These are phyloP conservation scores for Melanotaenia maccullochi DNA, from an alignment of 2,797 vertebrate genomes.

Conservation along the genomic window DNA sequence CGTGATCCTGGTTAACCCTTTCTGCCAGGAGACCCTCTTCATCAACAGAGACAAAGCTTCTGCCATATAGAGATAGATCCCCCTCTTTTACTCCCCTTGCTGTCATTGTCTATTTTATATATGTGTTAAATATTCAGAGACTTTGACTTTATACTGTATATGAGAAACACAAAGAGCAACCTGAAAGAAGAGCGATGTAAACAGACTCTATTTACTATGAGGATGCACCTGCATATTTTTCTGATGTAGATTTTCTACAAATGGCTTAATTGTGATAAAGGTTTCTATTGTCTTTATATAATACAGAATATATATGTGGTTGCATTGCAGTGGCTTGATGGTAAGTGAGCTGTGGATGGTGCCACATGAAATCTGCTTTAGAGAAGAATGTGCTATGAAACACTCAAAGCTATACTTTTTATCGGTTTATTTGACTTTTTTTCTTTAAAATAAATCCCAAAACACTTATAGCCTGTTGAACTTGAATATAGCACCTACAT, in stretches of 20 bases:
- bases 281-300: constrained; percentile 88
- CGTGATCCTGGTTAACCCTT: constrained; percentile 97
- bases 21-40: constrained; percentile 98
- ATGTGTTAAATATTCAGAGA: constrained; percentile 91
- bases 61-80: constrained; percentile 85
- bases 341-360: constrained; percentile 67
- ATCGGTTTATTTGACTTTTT: constrained; percentile 42
- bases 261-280: constrained; percentile 86
- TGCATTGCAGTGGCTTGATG: constrained; percentile 76
- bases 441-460: constrained; percentile 75
- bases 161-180: constrained; percentile 66
- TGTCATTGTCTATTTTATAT: constrained; percentile 81
- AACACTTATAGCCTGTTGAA: constrained; percentile 84
- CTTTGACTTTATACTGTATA: constrained; percentile 89
- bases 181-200: constrained; percentile 87
- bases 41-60: constrained; percentile 92
- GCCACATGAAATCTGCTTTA: constrained; percentile 75
- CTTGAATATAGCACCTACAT: constrained; percentile 80
- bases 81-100: constrained; percentile 47
- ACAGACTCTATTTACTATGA: constrained; percentile 82
- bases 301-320: constrained; percentile 76
- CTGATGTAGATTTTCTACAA: constrained; percentile 89
- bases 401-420: constrained; percentile 52
- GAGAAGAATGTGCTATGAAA: constrained; percentile 68
- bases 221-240: constrained; percentile 89